A percentile compares a stretch with the other conserved stretches of the same genome.
phyloP scores from a whole-genome alignment of 2,113 vertebrate species.

The Erinaceus europaeus region DNA sequence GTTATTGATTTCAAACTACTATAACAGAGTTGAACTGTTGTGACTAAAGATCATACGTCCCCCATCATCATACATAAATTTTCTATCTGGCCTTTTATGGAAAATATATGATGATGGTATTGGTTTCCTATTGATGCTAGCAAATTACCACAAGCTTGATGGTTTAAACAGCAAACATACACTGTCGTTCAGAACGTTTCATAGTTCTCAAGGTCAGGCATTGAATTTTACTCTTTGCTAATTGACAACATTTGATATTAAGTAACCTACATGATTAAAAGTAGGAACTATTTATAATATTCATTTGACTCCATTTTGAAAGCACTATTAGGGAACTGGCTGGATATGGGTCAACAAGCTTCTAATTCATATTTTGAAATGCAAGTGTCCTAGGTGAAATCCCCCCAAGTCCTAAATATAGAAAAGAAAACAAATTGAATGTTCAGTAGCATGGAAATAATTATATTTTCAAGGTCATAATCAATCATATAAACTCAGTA shows the following conservation, averaged over 20 bases:
- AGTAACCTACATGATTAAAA: neutral
- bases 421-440: conserved; percentile 58
- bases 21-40: neutral
- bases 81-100: no score
- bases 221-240: neutral
- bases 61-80: no score
- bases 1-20: neutral
- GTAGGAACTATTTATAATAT: neutral
- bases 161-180: no score
- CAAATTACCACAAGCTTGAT: no score
- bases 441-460: conserved; percentile 66
- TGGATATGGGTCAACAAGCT: neutral
- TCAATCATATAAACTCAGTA: conserved; percentile 71
- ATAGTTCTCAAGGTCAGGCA: neutral
- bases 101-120: no score
- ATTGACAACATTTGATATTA: neutral
- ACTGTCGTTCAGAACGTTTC: neutral
- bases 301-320: neutral
- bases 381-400: conserved; percentile 20
- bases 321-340: neutral
- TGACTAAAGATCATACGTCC: no score
- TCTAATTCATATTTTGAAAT: conserved; percentile 14
- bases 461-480: conserved; percentile 73
- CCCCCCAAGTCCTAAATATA: conserved; percentile 37
- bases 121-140: no score